Percentiles rank a stretch among this genome's conserved stretches.
phyloP scores from a whole-genome alignment of 2,888 invertebrate species.

The Beris morrisii region DNA sequence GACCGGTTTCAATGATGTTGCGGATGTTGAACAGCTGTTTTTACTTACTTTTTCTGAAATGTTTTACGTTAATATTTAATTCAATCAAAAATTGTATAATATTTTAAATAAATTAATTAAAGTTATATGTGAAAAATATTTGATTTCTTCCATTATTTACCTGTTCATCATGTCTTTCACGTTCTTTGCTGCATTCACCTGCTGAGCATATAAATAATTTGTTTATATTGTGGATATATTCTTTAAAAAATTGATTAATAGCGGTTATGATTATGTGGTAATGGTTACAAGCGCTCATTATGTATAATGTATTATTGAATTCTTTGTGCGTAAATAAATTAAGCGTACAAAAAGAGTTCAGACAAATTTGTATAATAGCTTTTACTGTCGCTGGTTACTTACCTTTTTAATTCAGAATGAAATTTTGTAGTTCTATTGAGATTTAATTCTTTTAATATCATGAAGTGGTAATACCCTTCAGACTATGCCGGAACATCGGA shows the following conservation, averaged over 20 bases:
- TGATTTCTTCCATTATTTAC: background rate
- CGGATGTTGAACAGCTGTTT: no score
- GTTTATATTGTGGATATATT: background rate
- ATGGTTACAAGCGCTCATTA: conserved; percentile 23
- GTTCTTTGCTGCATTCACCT: conserved; percentile 23
- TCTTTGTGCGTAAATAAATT: conserved; percentile 22
- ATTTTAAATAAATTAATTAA: background rate
- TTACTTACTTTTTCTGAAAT: conserved; percentile 11
- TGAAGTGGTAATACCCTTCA: no score
- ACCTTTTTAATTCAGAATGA: no score
- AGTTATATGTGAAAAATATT: background rate
- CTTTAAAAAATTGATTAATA: background rate
- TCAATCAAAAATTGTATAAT: background rate
- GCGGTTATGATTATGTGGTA: conserved; percentile 17
- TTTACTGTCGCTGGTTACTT: no score
- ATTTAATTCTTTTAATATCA: no score
- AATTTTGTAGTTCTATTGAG: no score
- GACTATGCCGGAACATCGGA: no score
- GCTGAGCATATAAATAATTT: conserved; percentile 8
- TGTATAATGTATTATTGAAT: conserved; percentile 9
- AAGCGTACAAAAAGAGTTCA: no score
- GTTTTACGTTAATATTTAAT: background rate
- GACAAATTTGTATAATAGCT: no score
- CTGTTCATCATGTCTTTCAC: conserved; percentile 24
- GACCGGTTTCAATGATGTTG: no score